phyloP scores from a whole-genome alignment of 2,113 vertebrate species.

The Anguilla rostrata region DNA sequence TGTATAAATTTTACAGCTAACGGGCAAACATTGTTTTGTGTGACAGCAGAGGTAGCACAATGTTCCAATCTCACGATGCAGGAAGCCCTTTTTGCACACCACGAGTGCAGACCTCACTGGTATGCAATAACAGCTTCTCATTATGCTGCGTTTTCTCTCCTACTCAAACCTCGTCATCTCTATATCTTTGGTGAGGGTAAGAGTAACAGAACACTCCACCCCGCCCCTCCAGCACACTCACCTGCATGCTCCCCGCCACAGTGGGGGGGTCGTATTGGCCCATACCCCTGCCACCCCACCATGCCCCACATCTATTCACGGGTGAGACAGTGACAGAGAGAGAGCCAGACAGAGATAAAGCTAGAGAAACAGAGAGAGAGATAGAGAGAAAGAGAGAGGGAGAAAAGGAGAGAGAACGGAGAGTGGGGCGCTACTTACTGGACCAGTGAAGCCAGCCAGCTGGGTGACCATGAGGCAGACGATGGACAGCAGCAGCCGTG shows the following conservation, averaged over 20 bases:
- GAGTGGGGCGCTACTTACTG: conserved; percentile 88
- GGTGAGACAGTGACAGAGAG: conserved; percentile 28
- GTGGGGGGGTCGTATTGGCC: conserved; percentile 19
- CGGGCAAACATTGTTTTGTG: conserved; percentile 7
- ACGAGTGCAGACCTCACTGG: neutral
- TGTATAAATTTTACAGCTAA: neutral
- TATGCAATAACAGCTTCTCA: neutral
- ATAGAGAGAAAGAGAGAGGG: conserved; percentile 46
- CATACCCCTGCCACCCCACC: conserved; percentile 30
- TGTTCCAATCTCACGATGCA: neutral
- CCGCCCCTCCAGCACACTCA: conserved; percentile 49
- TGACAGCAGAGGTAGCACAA: neutral
- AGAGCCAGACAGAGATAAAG: conserved; percentile 54
- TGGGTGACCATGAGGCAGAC: conserved; percentile 89
- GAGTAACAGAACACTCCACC: neutral
- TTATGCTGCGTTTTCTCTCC: neutral
- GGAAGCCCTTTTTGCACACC: neutral
- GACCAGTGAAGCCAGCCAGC: conserved; percentile 90
- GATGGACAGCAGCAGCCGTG: conserved; percentile 86
- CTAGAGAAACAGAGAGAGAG: conserved; percentile 35
- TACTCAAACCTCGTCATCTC: neutral
- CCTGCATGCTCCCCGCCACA: conserved; percentile 35
- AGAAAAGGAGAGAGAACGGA: conserved; percentile 51
- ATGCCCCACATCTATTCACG: conserved; percentile 11
- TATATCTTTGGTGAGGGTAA: conserved; percentile 20